Base-by-base conservation (phyloP, 2,888 invertebrate species). In the Petrolisthes cinctipes region DNA sequence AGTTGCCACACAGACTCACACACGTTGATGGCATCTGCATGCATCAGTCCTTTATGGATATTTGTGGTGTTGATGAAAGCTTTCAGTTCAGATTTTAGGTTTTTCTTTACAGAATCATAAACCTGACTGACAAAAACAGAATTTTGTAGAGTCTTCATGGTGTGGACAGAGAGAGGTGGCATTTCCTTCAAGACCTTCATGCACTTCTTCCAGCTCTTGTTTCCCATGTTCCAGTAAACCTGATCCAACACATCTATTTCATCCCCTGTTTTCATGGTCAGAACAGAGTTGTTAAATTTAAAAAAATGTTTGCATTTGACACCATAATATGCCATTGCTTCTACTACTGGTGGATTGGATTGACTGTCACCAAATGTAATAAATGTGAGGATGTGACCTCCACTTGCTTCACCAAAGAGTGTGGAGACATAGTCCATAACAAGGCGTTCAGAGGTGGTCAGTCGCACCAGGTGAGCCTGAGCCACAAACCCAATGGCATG, bases 401-500 rank as follows among this genome's bases (percentile, higher is more conserved):
- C 53, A 56, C 71, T 68, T 54, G 14, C 86, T 57, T 82, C n/a
- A 61, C 82, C 86, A 86, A 86, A 86, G 20, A 86, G 37, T 76
- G 82, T 73, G 5, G 81, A 82, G 6, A 86, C 57, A 54, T 86
- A 76, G 66, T 86, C 66, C 82, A 86, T 86, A 17, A 86, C 76
- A n/a, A 86, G 54, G 57, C 86, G 86, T 37, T 86, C 86, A 54
- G 86, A 86, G 23, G 86, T 82, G 6, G 86, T 86, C 54, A 86
- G 66, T n/a, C 86, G 86, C n/a, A 86, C 86, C 23, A 86, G 17
- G 56, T 86, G 82, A 53, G 86, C 86, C 51, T 82, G 86, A n/a
- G 82, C 86, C n/a, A 86, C 86, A 82, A 86, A 82, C 56, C 82
- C 86, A 57, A 86, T 82, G 75, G 82, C 86, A 82, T 86, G 86